Percentiles rank a stretch among this genome's conserved stretches.
phyloP scores from a whole-genome alignment of 2,797 vertebrate genomes.

The Hydrophis major region DNA sequence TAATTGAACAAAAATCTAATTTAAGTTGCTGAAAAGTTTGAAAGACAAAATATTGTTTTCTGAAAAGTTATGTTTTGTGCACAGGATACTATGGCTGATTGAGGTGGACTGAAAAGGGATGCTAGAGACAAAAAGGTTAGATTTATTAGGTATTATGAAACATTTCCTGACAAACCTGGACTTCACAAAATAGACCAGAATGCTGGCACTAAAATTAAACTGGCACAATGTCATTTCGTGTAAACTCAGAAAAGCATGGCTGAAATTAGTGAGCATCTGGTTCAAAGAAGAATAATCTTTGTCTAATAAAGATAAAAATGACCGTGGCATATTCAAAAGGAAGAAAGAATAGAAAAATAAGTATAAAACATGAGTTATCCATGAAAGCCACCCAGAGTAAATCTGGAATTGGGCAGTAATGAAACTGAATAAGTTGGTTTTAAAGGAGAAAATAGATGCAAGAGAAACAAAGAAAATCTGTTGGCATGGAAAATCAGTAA shows the following conservation, averaged over 20 bases:
- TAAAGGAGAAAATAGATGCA: not conserved
- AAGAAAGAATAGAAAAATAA: not conserved
- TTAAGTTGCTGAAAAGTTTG: not conserved
- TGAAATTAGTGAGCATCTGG: not conserved
- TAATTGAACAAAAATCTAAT: not conserved
- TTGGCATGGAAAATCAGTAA: not conserved
- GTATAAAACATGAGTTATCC: not conserved
- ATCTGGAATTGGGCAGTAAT: not conserved
- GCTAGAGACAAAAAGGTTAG: not conserved
- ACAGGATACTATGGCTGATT: not conserved
- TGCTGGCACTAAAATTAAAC: not conserved
- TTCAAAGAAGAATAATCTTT: not conserved
- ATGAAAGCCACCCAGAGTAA: not conserved
- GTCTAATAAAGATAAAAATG: not conserved
- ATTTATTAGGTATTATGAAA: not conserved
- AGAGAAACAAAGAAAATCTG: not conserved
- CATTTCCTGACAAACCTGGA: not conserved
- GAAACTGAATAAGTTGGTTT: not conserved
- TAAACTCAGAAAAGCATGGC: not conserved
- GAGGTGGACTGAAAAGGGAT: not conserved
- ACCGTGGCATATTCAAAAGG: not conserved
- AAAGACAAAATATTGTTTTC: not conserved
- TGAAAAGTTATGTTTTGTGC: not conserved
- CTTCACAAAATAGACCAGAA: not conserved
- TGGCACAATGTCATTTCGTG: not conserved